Evolutionary conservation across 2,888 invertebrate genomes (phyloP).

Genomic region (Diarsia mendica): DNA sequence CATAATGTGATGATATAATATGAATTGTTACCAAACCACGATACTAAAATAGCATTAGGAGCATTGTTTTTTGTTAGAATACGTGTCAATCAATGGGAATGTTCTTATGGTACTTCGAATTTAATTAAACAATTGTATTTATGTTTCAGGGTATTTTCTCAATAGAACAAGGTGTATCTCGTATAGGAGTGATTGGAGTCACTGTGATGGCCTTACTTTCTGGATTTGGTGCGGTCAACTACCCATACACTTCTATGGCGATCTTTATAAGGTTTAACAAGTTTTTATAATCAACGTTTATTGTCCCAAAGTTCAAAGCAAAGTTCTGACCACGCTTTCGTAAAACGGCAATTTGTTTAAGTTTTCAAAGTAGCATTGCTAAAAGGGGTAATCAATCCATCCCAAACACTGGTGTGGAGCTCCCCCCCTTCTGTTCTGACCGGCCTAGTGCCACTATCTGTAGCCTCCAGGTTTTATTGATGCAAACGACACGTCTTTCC

Average conservation of each 20-base stretch:
- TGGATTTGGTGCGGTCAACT: conserved; percentile 99
- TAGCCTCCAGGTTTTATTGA: background rate
- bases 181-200: conserved; percentile 99
- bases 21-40: too few relatives aligned
- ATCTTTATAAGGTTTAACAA: conserved; percentile 95
- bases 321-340: background rate
- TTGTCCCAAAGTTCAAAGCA: background rate
- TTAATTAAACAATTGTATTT: background rate
- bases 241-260: conserved; percentile 99
- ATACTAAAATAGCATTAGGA: too few relatives aligned
- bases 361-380: too few relatives aligned
- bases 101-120: too few relatives aligned
- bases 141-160: conserved; percentile 91
- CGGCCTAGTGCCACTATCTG: too few relatives aligned
- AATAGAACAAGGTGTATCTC: conserved; percentile 97
- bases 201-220: conserved; percentile 99
- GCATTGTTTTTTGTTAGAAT: too few relatives aligned
- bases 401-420: background rate
- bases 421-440: too few relatives aligned
- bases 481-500: too few relatives aligned
- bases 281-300: background rate
- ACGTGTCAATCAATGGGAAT: too few relatives aligned
- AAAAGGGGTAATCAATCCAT: background rate
- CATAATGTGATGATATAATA: too few relatives aligned
- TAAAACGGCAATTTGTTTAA: background rate